phyloP scores from a whole-genome alignment of 23 tunicate species.

The Clavelina lepadiformis region DNA sequence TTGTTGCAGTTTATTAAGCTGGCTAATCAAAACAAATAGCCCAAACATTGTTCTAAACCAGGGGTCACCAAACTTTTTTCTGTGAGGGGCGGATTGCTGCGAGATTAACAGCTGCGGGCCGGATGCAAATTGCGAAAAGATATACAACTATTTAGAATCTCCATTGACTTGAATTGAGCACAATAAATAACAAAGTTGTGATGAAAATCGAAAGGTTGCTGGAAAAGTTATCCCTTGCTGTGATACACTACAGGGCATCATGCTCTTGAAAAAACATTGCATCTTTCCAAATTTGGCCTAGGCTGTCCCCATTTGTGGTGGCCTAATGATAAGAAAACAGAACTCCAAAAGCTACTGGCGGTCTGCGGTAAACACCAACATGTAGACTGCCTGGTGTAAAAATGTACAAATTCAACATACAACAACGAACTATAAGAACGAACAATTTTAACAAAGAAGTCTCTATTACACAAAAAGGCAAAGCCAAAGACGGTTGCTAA shows the following conservation, averaged over 20 bases:
- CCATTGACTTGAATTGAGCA: constrained; percentile 9
- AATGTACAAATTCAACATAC: too few relatives aligned
- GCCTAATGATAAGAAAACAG: too few relatives aligned
- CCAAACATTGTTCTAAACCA: not conserved
- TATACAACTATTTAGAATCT: constrained; percentile 13
- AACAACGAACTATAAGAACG: too few relatives aligned
- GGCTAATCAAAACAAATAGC: too few relatives aligned
- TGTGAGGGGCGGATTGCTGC: constrained; percentile 15
- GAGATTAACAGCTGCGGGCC: constrained; percentile 17
- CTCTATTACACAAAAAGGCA: not conserved
- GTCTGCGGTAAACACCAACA: too few relatives aligned
- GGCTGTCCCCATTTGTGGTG: too few relatives aligned
- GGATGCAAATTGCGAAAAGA: constrained; percentile 18
- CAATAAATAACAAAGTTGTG: constrained; percentile 10
- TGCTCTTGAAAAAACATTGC: constrained; percentile 2
- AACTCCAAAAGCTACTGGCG: too few relatives aligned
- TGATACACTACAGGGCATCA: constrained; percentile 6
- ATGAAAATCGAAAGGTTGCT: constrained; percentile 16
- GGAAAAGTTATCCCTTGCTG: constrained; percentile 8
- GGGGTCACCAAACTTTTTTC: constrained; percentile 25
- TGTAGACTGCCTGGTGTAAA: too few relatives aligned
- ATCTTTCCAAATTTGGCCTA: too few relatives aligned
- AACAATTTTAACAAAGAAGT: not conserved
- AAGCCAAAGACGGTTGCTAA: constrained; percentile 5
- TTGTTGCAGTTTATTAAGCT: too few relatives aligned